A percentile compares a stretch with the other conserved stretches of the same genome.
Evolutionary conservation across 2,888 invertebrate species (phyloP).

Genomic region (Omphaloscelis lunosa): DNA sequence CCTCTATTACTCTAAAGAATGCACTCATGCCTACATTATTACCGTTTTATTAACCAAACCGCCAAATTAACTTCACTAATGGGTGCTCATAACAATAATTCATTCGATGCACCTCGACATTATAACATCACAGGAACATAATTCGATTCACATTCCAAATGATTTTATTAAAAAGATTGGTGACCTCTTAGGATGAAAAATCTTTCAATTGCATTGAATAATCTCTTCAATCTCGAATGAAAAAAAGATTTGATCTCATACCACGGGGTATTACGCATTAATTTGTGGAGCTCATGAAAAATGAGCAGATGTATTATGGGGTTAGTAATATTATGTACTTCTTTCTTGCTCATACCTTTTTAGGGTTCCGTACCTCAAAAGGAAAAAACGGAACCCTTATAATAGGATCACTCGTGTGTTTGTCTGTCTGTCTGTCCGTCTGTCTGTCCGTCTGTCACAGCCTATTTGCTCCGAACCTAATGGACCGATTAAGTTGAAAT

Average conservation of each 20-base stretch:
- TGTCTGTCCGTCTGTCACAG: no score
- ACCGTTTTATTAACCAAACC: slow-evolving; percentile 46
- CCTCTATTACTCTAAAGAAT: slow-evolving; percentile 30
- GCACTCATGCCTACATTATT: slow-evolving; percentile 28
- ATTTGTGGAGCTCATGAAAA: slow-evolving; percentile 55
- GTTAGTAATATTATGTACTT: slow-evolving; percentile 25
- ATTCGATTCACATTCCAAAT: slow-evolving; percentile 58
- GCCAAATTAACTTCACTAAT: slow-evolving; percentile 41
- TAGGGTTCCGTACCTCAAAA: no score
- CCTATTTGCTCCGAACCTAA: no score
- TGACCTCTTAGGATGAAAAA: slow-evolving; percentile 63
- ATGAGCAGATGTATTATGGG: slow-evolving; percentile 40
- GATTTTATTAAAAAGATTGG: slow-evolving; percentile 63
- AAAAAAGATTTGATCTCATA: slow-evolving; percentile 64
- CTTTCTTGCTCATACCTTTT: not conserved
- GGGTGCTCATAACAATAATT: slow-evolving; percentile 38
- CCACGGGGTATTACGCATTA: slow-evolving; percentile 64
- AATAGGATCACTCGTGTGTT: no score
- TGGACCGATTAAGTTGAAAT: no score
- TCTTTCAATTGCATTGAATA: slow-evolving; percentile 67
- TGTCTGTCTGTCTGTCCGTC: no score
- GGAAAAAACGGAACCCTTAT: no score
- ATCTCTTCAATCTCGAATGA: slow-evolving; percentile 69
- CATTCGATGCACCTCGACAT: slow-evolving; percentile 24
- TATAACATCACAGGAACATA: slow-evolving; percentile 47